Conservation (phyloP, 2,888 invertebrate genomes). For the Eilema depressum region DNA sequence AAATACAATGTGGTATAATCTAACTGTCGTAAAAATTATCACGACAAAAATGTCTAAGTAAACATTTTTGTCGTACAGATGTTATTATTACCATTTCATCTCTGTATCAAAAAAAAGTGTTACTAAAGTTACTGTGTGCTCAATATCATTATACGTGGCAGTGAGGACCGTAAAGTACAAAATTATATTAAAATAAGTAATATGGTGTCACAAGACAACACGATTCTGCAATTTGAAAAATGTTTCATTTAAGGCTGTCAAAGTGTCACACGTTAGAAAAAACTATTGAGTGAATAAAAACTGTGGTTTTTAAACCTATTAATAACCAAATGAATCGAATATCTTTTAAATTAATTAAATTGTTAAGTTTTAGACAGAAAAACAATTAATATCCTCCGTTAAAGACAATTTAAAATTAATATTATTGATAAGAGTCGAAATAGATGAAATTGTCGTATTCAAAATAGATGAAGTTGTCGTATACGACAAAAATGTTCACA, state of each 20-base stretch:
- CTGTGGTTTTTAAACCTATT: background rate
- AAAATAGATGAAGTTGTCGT: too few species aligned
- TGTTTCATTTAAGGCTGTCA: background rate
- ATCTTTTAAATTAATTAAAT: background rate
- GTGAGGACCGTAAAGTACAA: slow-evolving; percentile 28
- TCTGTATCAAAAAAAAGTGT: slow-evolving; percentile 17
- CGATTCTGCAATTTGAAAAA: slow-evolving; percentile 18
- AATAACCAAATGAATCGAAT: background rate
- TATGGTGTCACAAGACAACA: slow-evolving; percentile 15
- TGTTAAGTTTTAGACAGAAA: background rate
- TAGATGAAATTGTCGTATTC: background rate
- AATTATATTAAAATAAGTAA: slow-evolving; percentile 28
- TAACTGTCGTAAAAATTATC: background rate
- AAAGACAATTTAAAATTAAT: background rate
- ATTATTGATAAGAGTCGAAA: background rate
- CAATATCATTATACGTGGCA: slow-evolving; percentile 44
- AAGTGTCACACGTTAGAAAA: background rate
- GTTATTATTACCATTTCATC: slow-evolving; percentile 31
- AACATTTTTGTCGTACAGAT: background rate
- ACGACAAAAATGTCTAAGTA: background rate
- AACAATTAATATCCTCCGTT: background rate
- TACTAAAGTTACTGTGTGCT: slow-evolving; percentile 48
- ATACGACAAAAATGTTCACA: background rate
- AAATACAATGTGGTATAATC: slow-evolving; percentile 3
- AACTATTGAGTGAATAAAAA: background rate